Evolutionary conservation across 1,140 invertebrate genomes (phyloP).

Genomic region (Zaprionus capensis): DNA sequence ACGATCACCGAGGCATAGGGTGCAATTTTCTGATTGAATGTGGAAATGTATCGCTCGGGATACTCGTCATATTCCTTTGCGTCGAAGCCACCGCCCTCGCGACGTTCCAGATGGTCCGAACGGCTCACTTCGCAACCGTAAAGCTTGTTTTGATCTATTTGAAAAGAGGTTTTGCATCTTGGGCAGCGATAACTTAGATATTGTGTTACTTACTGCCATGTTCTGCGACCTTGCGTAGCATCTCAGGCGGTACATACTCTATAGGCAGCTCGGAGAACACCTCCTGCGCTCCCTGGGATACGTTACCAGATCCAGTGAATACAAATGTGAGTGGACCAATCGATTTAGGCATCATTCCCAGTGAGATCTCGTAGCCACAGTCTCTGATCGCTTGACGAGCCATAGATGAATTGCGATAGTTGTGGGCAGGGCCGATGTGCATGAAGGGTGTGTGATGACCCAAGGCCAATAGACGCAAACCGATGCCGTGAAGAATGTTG

Average conservation of each 20-base stretch:
- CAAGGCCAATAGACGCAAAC: slow-evolving; percentile 95
- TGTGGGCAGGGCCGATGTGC: slow-evolving; percentile 99
- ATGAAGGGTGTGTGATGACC: slow-evolving; percentile 99
- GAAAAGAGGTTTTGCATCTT: background rate
- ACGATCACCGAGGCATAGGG: slow-evolving; percentile 98
- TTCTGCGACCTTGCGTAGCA: slow-evolving; percentile 97
- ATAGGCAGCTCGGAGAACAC: slow-evolving; percentile 98
- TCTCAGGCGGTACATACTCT: slow-evolving; percentile 98
- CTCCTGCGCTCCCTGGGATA: slow-evolving; percentile 96
- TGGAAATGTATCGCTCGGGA: slow-evolving; percentile 97
- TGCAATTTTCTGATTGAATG: slow-evolving; percentile 98
- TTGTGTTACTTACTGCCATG: slow-evolving; percentile 93
- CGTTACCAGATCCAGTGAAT: slow-evolving; percentile 97
- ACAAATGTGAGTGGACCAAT: slow-evolving; percentile 99
- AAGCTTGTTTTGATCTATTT: slow-evolving; percentile 93
- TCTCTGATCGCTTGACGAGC: slow-evolving; percentile 98
- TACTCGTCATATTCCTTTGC: slow-evolving; percentile 95
- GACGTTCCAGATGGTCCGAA: slow-evolving; percentile 95
- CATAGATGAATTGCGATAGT: slow-evolving; percentile 99
- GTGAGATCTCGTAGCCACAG: slow-evolving; percentile 98
- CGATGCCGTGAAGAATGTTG: slow-evolving; percentile 98
- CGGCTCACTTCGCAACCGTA: slow-evolving; percentile 97
- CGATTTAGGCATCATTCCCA: slow-evolving; percentile 99
- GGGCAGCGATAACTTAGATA: background rate
- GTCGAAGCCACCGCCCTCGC: slow-evolving; percentile 96